Evolutionary conservation across 1,140 invertebrate species (phyloP).

Genomic region (Melanaphis sacchari): DNA sequence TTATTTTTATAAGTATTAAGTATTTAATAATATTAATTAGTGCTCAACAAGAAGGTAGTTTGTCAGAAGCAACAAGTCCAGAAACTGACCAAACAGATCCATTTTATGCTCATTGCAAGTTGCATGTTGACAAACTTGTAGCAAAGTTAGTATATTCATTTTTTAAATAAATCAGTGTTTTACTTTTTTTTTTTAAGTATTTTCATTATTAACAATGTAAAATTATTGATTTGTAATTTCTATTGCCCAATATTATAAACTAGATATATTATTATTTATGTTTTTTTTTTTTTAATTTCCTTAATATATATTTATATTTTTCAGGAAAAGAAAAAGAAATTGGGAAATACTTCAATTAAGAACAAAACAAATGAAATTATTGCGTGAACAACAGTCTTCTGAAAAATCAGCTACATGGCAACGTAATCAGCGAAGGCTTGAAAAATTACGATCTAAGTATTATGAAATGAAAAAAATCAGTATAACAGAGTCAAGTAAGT

Average conservation of each 20-base stretch:
- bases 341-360: slow-evolving; percentile 87
- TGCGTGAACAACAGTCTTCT: slow-evolving; percentile 67
- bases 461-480: slow-evolving; percentile 74
- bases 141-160: slow-evolving; percentile 66
- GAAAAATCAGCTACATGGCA: slow-evolving; percentile 72
- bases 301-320: slow-evolving; percentile 56
- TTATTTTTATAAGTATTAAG: slow-evolving; percentile 35
- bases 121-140: slow-evolving; percentile 85
- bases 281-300: too few relatives aligned
- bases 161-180: background rate
- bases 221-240: background rate
- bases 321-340: slow-evolving; percentile 76
- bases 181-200: background rate
- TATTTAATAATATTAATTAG: slow-evolving; percentile 66
- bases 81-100: slow-evolving; percentile 95
- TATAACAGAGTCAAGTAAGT: slow-evolving; percentile 50
- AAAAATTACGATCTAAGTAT: slow-evolving; percentile 80
- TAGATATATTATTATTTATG: background rate
- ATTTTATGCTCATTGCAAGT: slow-evolving; percentile 95
- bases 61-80: slow-evolving; percentile 92
- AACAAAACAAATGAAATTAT: slow-evolving; percentile 71
- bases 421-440: slow-evolving; percentile 78
- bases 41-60: slow-evolving; percentile 89
- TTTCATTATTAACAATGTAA: background rate
- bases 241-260: background rate